Conservation (phyloP, 2,888 invertebrate genomes). For the Imbricaverruca yamaguchii region DNA sequence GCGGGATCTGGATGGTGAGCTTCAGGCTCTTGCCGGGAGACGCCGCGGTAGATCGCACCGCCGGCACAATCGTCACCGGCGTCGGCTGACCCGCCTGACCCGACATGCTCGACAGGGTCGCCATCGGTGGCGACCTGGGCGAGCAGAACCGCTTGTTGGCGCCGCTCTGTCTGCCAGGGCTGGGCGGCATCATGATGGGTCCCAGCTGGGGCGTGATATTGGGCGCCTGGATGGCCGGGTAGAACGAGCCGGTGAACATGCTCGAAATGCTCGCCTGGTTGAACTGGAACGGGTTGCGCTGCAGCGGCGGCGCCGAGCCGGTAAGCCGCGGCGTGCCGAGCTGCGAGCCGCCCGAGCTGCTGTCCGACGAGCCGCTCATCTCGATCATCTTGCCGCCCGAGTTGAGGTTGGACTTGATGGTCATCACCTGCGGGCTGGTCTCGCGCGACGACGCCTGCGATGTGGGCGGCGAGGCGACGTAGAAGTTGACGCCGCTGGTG, state of each 20-base stretch:
- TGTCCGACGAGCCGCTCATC: conserved; percentile 10
- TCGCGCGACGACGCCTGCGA: neutral
- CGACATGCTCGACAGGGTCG: too few relatives aligned
- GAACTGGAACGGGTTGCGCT: conserved; percentile 15
- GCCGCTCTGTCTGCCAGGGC: neutral
- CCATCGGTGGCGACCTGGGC: neutral
- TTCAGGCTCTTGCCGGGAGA: neutral
- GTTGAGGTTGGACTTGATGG: conserved; percentile 22
- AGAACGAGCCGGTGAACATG: conserved; percentile 17
- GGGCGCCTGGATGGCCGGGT: conserved; percentile 10
- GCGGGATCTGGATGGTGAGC: conserved; percentile 9
- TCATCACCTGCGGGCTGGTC: conserved; percentile 21
- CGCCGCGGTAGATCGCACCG: neutral
- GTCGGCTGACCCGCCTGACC: neutral
- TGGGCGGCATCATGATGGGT: conserved; percentile 13
- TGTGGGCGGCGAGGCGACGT: neutral
- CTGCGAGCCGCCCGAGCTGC: conserved; percentile 15
- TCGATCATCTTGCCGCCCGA: conserved; percentile 22
- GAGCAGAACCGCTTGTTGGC: conserved; percentile 4
- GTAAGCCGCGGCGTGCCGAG: neutral
- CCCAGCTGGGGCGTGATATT: conserved; percentile 17
- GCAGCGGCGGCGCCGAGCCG: conserved; percentile 15
- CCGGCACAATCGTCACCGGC: neutral
- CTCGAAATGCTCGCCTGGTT: neutral
- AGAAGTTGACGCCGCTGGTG: conserved; percentile 5